Percentiles rank a stretch among this genome's conserved stretches.
Evolutionary conservation across 1,140 invertebrate species (phyloP).

Genomic region (Aphelinus certus): DNA sequence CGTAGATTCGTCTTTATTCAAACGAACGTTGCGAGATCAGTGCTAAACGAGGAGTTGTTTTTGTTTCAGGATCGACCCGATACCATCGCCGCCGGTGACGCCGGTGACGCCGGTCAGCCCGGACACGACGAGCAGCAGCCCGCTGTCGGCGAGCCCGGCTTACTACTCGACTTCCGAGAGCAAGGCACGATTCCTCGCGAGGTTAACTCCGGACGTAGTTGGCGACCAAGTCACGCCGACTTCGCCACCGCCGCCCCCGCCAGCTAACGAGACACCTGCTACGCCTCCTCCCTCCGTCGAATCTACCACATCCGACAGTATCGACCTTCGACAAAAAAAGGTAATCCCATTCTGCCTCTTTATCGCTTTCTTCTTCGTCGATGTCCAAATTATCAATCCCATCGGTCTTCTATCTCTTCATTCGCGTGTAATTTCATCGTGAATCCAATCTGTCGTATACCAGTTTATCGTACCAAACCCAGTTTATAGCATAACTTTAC

Average conservation of each 20-base stretch:
- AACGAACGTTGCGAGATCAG: too few species aligned
- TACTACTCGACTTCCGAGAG: constrained; percentile 78
- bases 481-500: too few species aligned
- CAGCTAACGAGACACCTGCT: neutral
- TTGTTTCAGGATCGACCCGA: constrained; percentile 54
- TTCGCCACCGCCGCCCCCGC: neutral
- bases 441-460: too few species aligned
- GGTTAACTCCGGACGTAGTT: constrained; percentile 59
- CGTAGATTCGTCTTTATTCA: too few species aligned
- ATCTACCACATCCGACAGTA: constrained; percentile 57
- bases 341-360: constrained; percentile 54
- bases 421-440: too few species aligned
- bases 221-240: neutral
- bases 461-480: too few species aligned
- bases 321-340: constrained; percentile 76
- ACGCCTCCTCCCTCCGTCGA: neutral
- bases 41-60: neutral
- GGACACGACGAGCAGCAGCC: constrained; percentile 51
- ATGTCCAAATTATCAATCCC: too few species aligned
- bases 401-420: too few species aligned
- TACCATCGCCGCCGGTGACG: constrained; percentile 55
- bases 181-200: constrained; percentile 74
- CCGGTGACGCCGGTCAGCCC: constrained; percentile 52
- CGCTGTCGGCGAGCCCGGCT: constrained; percentile 70
- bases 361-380: too few species aligned